Percentiles rank a stretch among this genome's conserved stretches.
These are phyloP conservation scores for Branchipolynoe longqiensis DNA, from an alignment of 2,888 invertebrate species.

Conservation along the genomic window DNA sequence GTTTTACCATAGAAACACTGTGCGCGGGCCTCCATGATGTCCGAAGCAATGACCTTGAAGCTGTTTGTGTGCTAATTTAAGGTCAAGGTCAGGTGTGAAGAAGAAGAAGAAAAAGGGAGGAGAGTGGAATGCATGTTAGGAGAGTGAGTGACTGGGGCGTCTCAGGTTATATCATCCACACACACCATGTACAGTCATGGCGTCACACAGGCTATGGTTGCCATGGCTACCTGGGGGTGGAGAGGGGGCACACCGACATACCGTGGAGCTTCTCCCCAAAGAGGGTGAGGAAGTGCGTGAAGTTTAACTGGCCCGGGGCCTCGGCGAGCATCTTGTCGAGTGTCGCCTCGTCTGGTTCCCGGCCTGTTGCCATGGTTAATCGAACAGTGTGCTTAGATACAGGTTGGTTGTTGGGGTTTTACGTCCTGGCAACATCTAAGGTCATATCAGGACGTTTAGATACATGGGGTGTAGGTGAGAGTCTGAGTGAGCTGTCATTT, in stretches of 20 bases:
- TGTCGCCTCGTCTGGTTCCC: conserved; percentile 70
- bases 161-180: conserved; percentile 15
- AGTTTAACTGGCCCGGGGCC: conserved; percentile 81
- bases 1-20: too few species aligned
- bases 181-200: conserved; percentile 2
- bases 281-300: conserved; percentile 82
- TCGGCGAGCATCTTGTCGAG: conserved; percentile 81
- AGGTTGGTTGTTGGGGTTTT: too few species aligned
- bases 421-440: too few species aligned
- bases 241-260: conserved; percentile 63
- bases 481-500: too few species aligned
- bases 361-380: too few species aligned
- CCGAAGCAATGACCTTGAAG: conserved; percentile 7
- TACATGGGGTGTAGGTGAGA: too few species aligned
- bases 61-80: neutral
- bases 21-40: too few species aligned
- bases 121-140: neutral
- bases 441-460: too few species aligned
- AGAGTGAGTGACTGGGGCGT: neutral
- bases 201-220: conserved; percentile 4
- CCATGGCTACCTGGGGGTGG: conserved; percentile 29
- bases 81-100: neutral
- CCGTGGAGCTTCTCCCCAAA: conserved; percentile 82
- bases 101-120: neutral
- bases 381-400: too few species aligned